Base-by-base conservation (phyloP, 2,888 invertebrate species). In the Folsomia manolachei region DNA sequence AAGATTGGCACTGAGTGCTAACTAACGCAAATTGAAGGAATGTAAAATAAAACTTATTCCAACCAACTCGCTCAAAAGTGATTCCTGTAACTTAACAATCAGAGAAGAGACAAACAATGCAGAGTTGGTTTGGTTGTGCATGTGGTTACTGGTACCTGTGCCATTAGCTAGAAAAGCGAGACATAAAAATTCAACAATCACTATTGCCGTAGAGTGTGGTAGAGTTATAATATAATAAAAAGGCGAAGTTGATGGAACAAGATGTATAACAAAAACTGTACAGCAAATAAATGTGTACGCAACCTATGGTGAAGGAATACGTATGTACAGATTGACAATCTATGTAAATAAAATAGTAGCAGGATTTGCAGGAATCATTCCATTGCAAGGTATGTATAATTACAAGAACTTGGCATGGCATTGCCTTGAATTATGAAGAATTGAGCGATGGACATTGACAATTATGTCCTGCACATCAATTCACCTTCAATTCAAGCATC, bases 401-500 rank as follows among this genome's bases (percentile, higher is more conserved):
- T 14, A 39, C 14, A 39, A 14, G 39, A 39, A 14, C 14, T 39
- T 9, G 11, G 11, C 56, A 56, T 4, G 21, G 7, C 18, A n/a
- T 56, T 56, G 56, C 56, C 56, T 56, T 56, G 56, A 56, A 56
- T 56, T 21, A 56, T 21, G 7, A 56, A n/a, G n/a, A n/a, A n/a
- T 7, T 21, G 56, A 56, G 19, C 21, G 56, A 56, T 56, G 56
- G 11, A 56, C 56, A 14, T 56, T 7, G 56, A 56, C 56, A 56
- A 56, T 56, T n/a, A n/a, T n/a, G n/a, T n/a, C n/a, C n/a, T n/a
- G n/a, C n/a, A n/a, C n/a, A n/a, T n/a, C n/a, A n/a, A n/a, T n/a
- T n/a, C 56, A 21, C 56, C 56, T 56, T 56, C 56, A 56, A 56
- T 56, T 56, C 18, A n/a, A n/a, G n/a, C n/a, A n/a, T 56, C 21